Evolutionary conservation across 2,888 invertebrate genomes (phyloP), one percentile per base, ranked within the genome.

Genomic region (Ramazzottius varieornatus): DNA sequence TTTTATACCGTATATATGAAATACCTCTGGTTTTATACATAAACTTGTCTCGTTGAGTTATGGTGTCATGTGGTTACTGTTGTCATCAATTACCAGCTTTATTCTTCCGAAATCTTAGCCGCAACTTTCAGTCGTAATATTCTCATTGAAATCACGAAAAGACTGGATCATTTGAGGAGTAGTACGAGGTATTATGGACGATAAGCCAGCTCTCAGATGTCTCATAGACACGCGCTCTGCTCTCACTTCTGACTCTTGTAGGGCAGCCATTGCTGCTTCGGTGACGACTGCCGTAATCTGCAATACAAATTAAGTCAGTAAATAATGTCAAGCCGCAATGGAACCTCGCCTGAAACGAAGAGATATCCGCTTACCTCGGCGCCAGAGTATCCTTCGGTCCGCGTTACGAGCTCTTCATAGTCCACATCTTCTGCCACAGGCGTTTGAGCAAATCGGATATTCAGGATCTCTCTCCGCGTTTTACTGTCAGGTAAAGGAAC

Each of bases 301-400:
- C 1, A 71, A 72, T n/a, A 54, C 33, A 29, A 33, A n/a, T n/a
- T n/a, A n/a, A n/a, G n/a, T n/a, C n/a, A n/a, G n/a, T 20, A 32
- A 33, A 16, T 40, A 33, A 2, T 65, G 34, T 32, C 54, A 33
- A 64, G 29, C 46, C 33, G 33, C 34, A 46, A 67, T 34, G 63
- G 46, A 54, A 63, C 65, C 34, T 63, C 54, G 64, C n/a, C 64
- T 32, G 46, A 66, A 66, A 33, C 32, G 16, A 40, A 34, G 32
- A 40, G 32, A 2, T 46, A 24, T 2, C 1, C 1, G 8, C 40
- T 63, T 1, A 70, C 66, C 79, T 98, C 96, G 0, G 96, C 96
- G 0, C 96, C 96, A 0, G 94, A 92, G 77, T 88, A 94, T 0
- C 85, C 84, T 33, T 83, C 81, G 0, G 90, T 90, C 64, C 73